These are phyloP conservation scores for Lepidocolaptes lacrymiger DNA, from an alignment of 2,797 vertebrate genomes.

Conservation along the genomic window DNA sequence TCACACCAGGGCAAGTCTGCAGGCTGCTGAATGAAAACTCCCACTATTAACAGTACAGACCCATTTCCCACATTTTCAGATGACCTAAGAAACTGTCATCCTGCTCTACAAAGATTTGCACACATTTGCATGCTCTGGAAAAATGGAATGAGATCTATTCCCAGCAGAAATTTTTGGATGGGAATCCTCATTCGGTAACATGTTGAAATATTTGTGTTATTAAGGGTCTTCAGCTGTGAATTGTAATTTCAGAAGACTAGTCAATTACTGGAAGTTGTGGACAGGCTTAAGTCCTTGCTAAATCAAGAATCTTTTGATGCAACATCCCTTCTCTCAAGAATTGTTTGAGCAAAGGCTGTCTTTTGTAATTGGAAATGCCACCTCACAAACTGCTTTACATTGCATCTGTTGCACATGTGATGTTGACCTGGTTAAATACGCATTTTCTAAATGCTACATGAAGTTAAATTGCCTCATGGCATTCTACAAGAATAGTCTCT, in stretches of 20 bases:
- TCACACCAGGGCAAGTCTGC: not conserved
- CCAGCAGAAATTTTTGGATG: not conserved
- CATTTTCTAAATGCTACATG: not conserved
- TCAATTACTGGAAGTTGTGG: not conserved
- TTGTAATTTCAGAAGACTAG: not conserved
- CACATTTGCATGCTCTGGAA: not conserved
- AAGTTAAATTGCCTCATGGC: not conserved
- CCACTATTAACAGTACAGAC: not conserved
- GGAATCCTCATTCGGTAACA: not conserved
- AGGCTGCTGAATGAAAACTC: not conserved
- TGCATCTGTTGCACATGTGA: not conserved
- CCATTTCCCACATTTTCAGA: not conserved
- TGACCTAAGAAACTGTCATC: not conserved
- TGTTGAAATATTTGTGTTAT: not conserved
- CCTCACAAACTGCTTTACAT: conserved; percentile 59
- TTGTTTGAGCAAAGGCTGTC: conserved; percentile 73
- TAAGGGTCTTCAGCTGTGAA: not conserved
- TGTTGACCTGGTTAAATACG: not conserved
- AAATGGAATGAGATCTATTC: not conserved
- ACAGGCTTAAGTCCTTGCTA: not conserved
- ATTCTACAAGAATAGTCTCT: not conserved
- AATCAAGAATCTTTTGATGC: not conserved
- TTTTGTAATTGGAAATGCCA: conserved; percentile 52
- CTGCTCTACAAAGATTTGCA: not conserved
- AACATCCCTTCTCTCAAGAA: not conserved